Percentiles rank a stretch among this genome's conserved stretches.
These are phyloP conservation scores for Atta colombica DNA, from an alignment of 1,140 invertebrate species.

Conservation along the genomic window DNA sequence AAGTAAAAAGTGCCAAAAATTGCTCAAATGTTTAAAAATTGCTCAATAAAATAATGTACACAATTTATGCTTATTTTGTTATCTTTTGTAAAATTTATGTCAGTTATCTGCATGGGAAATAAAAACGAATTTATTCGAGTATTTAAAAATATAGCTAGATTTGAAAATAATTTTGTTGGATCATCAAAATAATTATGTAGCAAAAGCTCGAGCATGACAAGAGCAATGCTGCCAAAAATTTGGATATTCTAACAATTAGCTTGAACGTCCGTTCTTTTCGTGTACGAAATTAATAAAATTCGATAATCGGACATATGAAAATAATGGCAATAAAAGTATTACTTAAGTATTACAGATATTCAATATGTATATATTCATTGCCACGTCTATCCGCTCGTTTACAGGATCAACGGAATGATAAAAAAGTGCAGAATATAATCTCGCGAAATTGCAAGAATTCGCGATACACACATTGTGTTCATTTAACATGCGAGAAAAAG, in stretches of 20 bases:
- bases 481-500: not conserved
- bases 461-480: not conserved
- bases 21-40: conserved; percentile 33
- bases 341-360: conserved; percentile 15
- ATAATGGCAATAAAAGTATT: too few species aligned
- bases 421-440: conserved; percentile 46
- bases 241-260: too few species aligned
- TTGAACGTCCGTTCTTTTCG: too few species aligned
- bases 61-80: not conserved
- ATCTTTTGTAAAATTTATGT: too few species aligned
- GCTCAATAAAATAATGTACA: conserved; percentile 10
- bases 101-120: too few species aligned
- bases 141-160: too few species aligned
- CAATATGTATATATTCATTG: conserved; percentile 23
- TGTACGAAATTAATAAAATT: not conserved
- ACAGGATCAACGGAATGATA: not conserved
- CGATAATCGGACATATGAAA: not conserved
- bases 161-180: too few species aligned
- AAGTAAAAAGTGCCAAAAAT: not conserved
- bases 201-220: too few species aligned
- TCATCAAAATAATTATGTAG: too few species aligned
- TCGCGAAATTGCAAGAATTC: not conserved
- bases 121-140: too few species aligned
- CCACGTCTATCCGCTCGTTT: not conserved
- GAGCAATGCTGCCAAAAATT: too few species aligned